These are phyloP conservation scores for Talpa occidentalis DNA, from an alignment of 2,113 vertebrate species.

Conservation along the genomic window DNA sequence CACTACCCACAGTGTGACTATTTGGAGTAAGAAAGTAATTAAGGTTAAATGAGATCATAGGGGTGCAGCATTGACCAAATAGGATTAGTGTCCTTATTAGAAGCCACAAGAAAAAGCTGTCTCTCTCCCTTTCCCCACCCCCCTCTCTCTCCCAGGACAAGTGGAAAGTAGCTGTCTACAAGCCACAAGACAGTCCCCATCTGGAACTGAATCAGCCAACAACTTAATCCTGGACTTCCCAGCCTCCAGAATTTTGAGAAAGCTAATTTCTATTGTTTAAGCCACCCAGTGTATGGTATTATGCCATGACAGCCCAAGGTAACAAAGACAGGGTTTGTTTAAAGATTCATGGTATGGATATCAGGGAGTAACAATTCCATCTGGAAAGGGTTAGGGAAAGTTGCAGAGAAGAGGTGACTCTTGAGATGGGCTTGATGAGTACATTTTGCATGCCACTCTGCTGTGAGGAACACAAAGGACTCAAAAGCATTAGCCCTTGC, in stretches of 20 bases:
- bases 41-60: slow-evolving; percentile 1
- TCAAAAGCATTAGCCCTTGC: neutral
- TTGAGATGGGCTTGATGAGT: neutral
- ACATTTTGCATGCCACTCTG: neutral
- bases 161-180: neutral
- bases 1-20: neutral
- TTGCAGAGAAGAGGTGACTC: neutral
- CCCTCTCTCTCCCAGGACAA: neutral
- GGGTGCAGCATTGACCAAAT: neutral
- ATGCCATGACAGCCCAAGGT: neutral
- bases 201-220: neutral
- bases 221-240: neutral
- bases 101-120: neutral
- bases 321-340: neutral
- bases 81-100: neutral
- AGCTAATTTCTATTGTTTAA: neutral
- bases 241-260: neutral
- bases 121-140: no score
- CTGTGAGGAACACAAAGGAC: neutral
- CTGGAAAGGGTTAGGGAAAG: neutral
- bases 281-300: neutral
- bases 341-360: neutral
- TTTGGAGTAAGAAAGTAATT: neutral
- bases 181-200: neutral
- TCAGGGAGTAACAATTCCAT: neutral